Conservation (phyloP, 37 sponge, comb jelly and placozoan genomes). For the Aphrocallistes beatrix region DNA sequence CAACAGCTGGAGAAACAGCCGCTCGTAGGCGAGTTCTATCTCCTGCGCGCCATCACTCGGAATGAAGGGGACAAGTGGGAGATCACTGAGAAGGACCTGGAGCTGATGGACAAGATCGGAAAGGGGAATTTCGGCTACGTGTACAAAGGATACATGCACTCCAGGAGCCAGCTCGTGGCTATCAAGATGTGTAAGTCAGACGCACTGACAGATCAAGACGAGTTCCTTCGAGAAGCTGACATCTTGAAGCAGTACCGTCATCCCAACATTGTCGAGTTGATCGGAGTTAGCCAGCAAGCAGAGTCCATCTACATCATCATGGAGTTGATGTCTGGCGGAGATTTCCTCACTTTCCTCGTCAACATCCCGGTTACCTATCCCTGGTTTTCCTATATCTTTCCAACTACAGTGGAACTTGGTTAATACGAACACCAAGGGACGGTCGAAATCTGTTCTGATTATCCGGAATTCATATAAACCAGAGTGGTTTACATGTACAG, state of each 20-base stretch:
- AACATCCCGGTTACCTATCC: no score
- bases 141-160: constrained; percentile 37
- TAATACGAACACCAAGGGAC: no score
- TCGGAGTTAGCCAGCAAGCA: constrained; percentile 69
- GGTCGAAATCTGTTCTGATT: no score
- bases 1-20: constrained; percentile 7
- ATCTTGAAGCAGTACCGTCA: constrained; percentile 84
- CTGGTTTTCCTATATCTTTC: no score
- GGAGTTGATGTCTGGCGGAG: constrained; percentile 89
- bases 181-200: constrained; percentile 80
- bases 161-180: constrained; percentile 36
- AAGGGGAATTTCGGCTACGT: constrained; percentile 88
- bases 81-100: constrained; percentile 4
- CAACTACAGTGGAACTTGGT: no score
- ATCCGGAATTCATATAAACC: no score
- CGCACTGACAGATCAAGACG: constrained; percentile 33
- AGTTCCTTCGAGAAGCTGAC: constrained; percentile 81
- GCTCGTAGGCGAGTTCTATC: constrained; percentile 3
- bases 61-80: background rate
- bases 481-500: no score
- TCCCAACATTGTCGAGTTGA: constrained; percentile 72
- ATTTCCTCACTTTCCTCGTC: constrained; percentile 62
- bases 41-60: background rate
- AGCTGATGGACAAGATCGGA: constrained; percentile 24
- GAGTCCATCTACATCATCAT: constrained; percentile 84